Evolutionary conservation across 2,797 vertebrate genomes (phyloP).

Genomic region (Enteromius argenteus): DNA sequence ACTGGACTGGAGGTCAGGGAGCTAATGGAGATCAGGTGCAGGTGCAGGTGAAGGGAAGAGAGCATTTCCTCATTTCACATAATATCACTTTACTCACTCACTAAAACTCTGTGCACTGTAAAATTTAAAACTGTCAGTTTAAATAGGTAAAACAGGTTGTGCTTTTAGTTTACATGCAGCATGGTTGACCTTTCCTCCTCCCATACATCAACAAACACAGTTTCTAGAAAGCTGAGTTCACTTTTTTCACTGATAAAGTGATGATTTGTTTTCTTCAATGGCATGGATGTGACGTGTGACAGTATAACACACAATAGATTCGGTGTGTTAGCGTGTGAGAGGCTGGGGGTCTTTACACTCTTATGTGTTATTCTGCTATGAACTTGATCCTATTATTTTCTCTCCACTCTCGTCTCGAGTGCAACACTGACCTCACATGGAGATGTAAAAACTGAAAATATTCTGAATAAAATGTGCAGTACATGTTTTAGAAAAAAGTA

Average conservation of each 20-base stretch:
- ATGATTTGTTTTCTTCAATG: background rate
- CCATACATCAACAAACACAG: background rate
- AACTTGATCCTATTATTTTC: conserved; percentile 16
- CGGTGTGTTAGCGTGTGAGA: background rate
- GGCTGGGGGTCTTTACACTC: background rate
- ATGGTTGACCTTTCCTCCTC: background rate
- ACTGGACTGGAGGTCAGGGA: background rate
- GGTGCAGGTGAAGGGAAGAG: background rate
- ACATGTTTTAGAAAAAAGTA: background rate
- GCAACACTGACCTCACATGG: conserved; percentile 58
- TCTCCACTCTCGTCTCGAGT: conserved; percentile 13
- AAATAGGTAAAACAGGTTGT: background rate
- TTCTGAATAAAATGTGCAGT: background rate
- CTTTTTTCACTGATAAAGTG: conserved; percentile 12
- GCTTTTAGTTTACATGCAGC: no score
- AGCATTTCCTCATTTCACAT: background rate
- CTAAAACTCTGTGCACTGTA: background rate
- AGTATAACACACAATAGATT: background rate
- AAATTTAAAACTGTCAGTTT: background rate
- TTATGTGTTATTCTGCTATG: conserved; percentile 13
- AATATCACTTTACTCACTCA: background rate
- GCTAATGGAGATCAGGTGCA: background rate
- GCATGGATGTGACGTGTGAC: background rate
- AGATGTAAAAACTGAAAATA: conserved; percentile 26
- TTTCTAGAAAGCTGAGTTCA: conserved; percentile 4